Base-by-base conservation (phyloP, 92 coral and sea anemone species). In the Ricordea florida region DNA sequence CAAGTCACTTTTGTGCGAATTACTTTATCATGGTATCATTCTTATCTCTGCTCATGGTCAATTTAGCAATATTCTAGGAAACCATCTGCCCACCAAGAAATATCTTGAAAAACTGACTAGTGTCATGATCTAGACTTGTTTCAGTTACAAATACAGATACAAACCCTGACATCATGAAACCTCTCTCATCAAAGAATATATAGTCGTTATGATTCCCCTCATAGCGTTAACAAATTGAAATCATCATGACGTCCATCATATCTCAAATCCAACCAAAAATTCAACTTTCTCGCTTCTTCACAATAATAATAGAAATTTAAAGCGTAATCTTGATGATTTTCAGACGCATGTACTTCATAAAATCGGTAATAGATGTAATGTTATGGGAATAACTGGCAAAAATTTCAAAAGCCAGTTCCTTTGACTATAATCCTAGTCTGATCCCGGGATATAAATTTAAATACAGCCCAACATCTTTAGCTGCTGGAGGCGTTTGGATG, bases 401-500 rank as follows among this genome's bases (percentile, higher is more conserved):
- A 58, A 81, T 81, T 27, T 44, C 44, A 13, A 41, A 60, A 16
- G 43, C 41, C 16, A 48, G 55, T 49, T 18, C 36, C 43, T 32
- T 69, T 3, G 52, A 59, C 34, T 81, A 59, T 41, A 76, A 87
- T 37, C 76, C 64, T 11, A 34, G 52, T 9, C n/a, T n/a, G n/a
- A 53, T 87, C 10, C 56, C 79, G 9, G 73, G 66, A 13, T 86
- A 86, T 59, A 66, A 62, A 6, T 87, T 87, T 75, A 88, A 87
- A 43, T 81, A 34, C 80, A 76, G 60, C 6, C 85, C 88, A 31
- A 87, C 92, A 32, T 81, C 87, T 60, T 62, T 87, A 24, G 21
- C 85, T 18, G 49, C 87, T 14, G 88, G 85, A 57, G 92, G 85
- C 3, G 87, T 87, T 46, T 86, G 87, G 13, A 46, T 67, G 78